Evolutionary conservation across 2,797 vertebrate genomes (phyloP), one percentile per base, ranked within the genome.

Genomic region (Dipus sagitta): DNA sequence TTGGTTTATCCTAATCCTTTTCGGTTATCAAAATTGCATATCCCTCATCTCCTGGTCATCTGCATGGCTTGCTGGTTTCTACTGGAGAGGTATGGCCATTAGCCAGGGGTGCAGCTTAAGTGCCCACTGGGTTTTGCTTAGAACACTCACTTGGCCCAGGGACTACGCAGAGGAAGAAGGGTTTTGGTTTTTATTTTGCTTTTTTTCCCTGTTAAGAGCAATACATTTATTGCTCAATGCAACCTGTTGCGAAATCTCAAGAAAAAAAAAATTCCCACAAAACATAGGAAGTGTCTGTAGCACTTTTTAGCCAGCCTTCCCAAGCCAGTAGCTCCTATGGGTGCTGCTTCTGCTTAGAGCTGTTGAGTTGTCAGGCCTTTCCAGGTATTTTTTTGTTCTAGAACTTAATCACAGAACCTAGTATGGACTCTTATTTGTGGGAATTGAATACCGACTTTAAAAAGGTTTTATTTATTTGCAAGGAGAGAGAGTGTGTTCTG

Each of bases 201-300:
- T 58, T 58, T 58, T 58, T 58, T 17, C 15, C 47, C 47, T 47
- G 47, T 0, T 58, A 87, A 92, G 75, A 83, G 26, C n/a, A 74
- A 30, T 81, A 4, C 3, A 26, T 75, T 77, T 72, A 62, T 86
- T 65, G 64, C n/a, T 90, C 38, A 91, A 60, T 75, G 28, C 20
- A 83, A 30, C 72, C 72, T 82, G 8, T 86, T 95, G 79, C 3
- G 86, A 83, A 93, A 86, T 90, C 42, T 90, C 79, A 82, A 34
- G 75, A 34, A 23, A 88, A 78, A 88, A 78, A 64, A 64, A 65
- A 9, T 78, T 47, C 26, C 34, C 58, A 30, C 28, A 81, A 84
- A 42, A 26, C 26, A 83, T 67, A 42, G 38, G 6, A 52, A 77
- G 58, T 21, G 14, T 42, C 38, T 34, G 15, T 76, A 32, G 42